Conservation (phyloP, 1,140 invertebrate species). For the Orchestia grillus region DNA sequence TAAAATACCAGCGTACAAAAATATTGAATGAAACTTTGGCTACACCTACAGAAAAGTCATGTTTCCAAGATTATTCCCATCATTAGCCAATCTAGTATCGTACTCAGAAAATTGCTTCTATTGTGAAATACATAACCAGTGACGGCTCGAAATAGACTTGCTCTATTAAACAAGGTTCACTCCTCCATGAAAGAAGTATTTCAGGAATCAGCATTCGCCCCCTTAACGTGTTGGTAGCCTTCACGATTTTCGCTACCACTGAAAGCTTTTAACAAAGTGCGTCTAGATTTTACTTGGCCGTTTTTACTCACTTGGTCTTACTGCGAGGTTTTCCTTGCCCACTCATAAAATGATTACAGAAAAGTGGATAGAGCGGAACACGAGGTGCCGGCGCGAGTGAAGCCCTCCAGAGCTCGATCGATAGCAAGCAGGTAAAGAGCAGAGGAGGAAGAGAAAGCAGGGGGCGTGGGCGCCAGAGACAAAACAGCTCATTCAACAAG, state of each 20-base stretch:
- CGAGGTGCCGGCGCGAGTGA: not conserved
- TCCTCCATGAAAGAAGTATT: not conserved
- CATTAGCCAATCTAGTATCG: not conserved
- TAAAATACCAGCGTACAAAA: not conserved
- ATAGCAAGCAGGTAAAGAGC: constrained; percentile 16
- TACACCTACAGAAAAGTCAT: not conserved
- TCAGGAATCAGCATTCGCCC: not conserved
- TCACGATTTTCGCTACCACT: not conserved
- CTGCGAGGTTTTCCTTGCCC: not conserved
- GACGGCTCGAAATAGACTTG: not conserved
- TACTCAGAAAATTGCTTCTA: not conserved
- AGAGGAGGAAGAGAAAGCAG: not conserved
- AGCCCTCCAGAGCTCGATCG: constrained; percentile 47
- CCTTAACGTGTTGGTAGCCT: not conserved
- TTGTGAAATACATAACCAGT: too few relatives aligned
- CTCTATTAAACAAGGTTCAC: not conserved
- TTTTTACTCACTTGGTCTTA: not conserved
- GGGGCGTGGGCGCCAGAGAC: not conserved
- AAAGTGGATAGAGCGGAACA: not conserved
- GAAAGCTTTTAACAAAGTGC: not conserved
- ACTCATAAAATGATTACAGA: not conserved
- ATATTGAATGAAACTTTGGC: not conserved
- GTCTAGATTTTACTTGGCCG: not conserved
- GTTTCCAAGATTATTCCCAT: not conserved
- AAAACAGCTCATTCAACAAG: constrained; percentile 30